Conservation (phyloP, 2,888 invertebrate genomes). For the Drosophila melanosoma region DNA sequence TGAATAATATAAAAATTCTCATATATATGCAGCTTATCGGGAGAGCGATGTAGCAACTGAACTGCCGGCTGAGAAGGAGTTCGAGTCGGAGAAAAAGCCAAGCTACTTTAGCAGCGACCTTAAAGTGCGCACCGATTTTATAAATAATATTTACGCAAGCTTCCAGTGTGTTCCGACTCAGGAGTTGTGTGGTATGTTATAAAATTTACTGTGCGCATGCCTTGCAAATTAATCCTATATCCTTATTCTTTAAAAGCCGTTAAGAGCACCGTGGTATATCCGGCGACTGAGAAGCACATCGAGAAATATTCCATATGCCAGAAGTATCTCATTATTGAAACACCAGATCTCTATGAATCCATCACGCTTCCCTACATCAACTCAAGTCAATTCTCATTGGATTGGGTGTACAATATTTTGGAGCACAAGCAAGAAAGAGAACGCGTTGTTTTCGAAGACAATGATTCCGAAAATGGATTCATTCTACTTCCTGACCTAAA, state of each 20-base stretch:
- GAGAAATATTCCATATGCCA: conserved; percentile 92
- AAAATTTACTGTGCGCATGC: neutral
- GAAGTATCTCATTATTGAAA: conserved; percentile 92
- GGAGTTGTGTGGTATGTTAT: conserved; percentile 87
- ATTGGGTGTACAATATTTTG: conserved; percentile 99
- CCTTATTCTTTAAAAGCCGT: conserved; percentile 87
- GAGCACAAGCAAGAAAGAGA: conserved; percentile 96
- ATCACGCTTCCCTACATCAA: conserved; percentile 92
- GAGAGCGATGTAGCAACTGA: conserved; percentile 82
- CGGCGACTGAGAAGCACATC: conserved; percentile 96
- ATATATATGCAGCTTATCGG: conserved; percentile 86
- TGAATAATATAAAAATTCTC: neutral
- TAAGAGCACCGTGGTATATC: conserved; percentile 95
- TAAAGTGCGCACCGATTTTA: conserved; percentile 88
- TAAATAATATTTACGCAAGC: conserved; percentile 94
- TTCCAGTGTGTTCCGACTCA: conserved; percentile 89
- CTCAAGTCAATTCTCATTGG: conserved; percentile 90
- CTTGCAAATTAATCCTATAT: too few relatives aligned
- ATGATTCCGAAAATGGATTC: conserved; percentile 91
- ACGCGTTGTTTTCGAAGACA: conserved; percentile 93
- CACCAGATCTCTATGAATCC: conserved; percentile 91
- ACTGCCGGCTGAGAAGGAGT: neutral
- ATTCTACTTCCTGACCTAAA: conserved; percentile 97
- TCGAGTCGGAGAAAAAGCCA: conserved; percentile 33
- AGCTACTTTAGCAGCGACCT: conserved; percentile 88